phyloP scores from a whole-genome alignment of 2,797 vertebrate genomes.

The Pantherophis alleghaniensis region DNA sequence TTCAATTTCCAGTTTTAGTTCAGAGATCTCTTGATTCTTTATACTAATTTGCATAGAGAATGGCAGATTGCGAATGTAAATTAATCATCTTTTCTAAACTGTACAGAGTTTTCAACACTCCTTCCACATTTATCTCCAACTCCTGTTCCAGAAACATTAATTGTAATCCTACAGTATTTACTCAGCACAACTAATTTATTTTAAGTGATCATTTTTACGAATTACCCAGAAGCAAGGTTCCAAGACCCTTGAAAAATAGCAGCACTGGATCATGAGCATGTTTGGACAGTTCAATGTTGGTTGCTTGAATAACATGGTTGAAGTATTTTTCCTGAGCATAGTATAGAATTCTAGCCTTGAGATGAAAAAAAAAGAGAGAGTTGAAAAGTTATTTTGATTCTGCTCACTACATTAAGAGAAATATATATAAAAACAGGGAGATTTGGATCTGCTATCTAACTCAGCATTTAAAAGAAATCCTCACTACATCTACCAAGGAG shows the following conservation, averaged over 20 bases:
- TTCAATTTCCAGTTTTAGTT: not conserved
- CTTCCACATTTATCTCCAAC: not conserved
- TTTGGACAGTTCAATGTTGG: constrained; percentile 48
- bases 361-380: not conserved
- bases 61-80: not conserved
- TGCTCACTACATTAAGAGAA: not conserved
- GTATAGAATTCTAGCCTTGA: constrained; percentile 53
- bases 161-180: not conserved
- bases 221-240: constrained; percentile 64
- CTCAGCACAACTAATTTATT: not conserved
- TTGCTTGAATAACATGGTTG: constrained; percentile 58
- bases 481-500: not conserved
- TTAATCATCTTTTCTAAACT: not conserved
- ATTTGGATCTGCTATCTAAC: not conserved
- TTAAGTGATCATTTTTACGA: not conserved
- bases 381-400: not conserved
- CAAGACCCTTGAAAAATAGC: constrained; percentile 65
- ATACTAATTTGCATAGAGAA: not conserved
- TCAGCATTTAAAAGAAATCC: not conserved
- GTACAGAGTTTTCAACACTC: not conserved
- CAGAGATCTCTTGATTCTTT: not conserved
- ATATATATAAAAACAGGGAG: not conserved
- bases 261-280: constrained; percentile 52
- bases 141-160: not conserved
- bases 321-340: constrained; percentile 64